A percentile compares a stretch with the other conserved stretches of the same genome.
phyloP scores from a whole-genome alignment of 2,797 vertebrate genomes.

The Sebastes minor region DNA sequence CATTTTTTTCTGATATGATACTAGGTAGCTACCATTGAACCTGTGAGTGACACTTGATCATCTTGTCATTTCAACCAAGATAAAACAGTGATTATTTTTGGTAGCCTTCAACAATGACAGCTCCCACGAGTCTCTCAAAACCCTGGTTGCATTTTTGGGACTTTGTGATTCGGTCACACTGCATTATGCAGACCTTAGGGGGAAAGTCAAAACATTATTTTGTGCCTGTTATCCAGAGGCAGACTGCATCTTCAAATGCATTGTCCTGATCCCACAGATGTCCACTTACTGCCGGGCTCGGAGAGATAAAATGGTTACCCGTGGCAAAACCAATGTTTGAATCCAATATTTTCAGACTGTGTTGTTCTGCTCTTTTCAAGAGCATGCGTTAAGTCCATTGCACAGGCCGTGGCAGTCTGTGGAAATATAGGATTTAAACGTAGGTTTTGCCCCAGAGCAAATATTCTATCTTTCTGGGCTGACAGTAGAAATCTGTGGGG shows the following conservation, averaged over 20 bases:
- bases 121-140: constrained; percentile 1
- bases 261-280: constrained; percentile 11
- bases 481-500: neutral
- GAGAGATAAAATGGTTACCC: neutral
- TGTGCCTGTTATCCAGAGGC: neutral
- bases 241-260: constrained; percentile 12
- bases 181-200: neutral
- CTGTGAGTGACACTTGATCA: neutral
- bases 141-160: neutral
- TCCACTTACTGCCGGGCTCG: neutral
- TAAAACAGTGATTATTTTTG: constrained; percentile 12
- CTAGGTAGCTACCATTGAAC: neutral
- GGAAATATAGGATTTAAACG: constrained; percentile 22
- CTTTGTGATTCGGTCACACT: neutral
- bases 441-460: neutral
- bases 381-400: neutral
- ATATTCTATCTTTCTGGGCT: neutral
- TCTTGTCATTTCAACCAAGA: neutral
- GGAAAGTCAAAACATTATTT: neutral
- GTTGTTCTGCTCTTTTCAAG: neutral
- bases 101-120: constrained; percentile 19
- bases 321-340: neutral
- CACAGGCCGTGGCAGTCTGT: neutral
- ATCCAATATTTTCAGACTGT: neutral
- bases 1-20: neutral